Conservation (phyloP, 2,888 invertebrate genomes). For the Aphidius colemani region DNA sequence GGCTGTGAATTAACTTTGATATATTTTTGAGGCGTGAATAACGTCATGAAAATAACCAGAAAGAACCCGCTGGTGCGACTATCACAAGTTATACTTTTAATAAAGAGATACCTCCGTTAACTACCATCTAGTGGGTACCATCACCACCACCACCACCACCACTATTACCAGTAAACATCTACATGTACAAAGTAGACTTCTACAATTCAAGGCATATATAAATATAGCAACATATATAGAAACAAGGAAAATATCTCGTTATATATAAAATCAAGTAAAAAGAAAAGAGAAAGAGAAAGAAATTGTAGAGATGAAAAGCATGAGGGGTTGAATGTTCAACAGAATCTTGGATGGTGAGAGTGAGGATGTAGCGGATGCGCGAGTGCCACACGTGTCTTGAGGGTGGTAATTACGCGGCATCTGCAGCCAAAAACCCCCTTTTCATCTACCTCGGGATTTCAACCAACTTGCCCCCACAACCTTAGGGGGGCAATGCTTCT, state of each 20-base stretch:
- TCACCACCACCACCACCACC: slow-evolving; percentile 24
- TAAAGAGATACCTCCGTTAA: slow-evolving; percentile 50
- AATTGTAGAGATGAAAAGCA: too few relatives aligned
- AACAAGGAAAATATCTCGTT: too few relatives aligned
- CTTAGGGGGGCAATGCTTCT: slow-evolving; percentile 42
- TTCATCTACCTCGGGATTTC: slow-evolving; percentile 37
- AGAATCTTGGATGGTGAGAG: slow-evolving; percentile 6
- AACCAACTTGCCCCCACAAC: slow-evolving; percentile 43
- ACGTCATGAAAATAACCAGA: slow-evolving; percentile 12
- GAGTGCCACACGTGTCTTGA: slow-evolving; percentile 60
- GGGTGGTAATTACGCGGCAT: slow-evolving; percentile 61
- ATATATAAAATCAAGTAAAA: too few relatives aligned
- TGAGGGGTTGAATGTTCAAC: too few relatives aligned
- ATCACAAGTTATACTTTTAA: slow-evolving; percentile 56
- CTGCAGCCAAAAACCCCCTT: slow-evolving; percentile 51
- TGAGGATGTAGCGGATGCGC: slow-evolving; percentile 43
- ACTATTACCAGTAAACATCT: background rate
- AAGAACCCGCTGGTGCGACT: slow-evolving; percentile 35
- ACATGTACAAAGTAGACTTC: too few relatives aligned
- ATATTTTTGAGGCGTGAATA: slow-evolving; percentile 16
- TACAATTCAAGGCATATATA: too few relatives aligned
- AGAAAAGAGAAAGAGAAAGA: too few relatives aligned
- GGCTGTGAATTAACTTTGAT: background rate
- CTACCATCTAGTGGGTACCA: slow-evolving; percentile 25
- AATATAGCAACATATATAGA: too few relatives aligned